Evolutionary conservation across 2,888 invertebrate genomes (phyloP), one percentile per base, ranked within the genome.

Genomic region (Cerceris rybyensis): DNA sequence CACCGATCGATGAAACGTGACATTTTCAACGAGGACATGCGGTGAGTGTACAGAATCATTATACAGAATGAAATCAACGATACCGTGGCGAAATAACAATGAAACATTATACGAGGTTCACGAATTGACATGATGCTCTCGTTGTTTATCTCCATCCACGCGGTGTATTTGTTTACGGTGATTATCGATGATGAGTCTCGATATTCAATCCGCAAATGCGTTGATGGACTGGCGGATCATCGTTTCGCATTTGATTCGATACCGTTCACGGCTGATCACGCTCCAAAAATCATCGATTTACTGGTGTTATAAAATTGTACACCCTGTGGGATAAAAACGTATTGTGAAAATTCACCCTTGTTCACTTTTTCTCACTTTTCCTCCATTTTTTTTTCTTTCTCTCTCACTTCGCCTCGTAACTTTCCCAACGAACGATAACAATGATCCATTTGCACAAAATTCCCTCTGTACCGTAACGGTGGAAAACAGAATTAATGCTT

Each of bases 101-200:
- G 63, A 77, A 66, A 77, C 66, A 5, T 76, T 72, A 69, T 55
- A 67, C 58, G 55, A 8, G 17, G n/a, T 8, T 28, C 6, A 7
- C 14, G 57, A 65, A 61, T 73, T 70, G 50, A 6, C 7, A 55
- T 28, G 41, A 58, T 54, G 43, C 14, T 65, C 13, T 17, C 14
- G 50, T 70, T 80, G 78, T 74, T 71, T 66, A 73, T 80, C 54
- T 46, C 41, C 70, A 69, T 14, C 59, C 66, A 52, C 39, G 65
- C 67, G 68, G 54, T 28, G 61, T 68, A 63, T 72, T 76, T 65
- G 68, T 69, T 60, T 52, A 41, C 43, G 17, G 54, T 64, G 42
- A 71, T 73, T 28, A 60, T 17, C 80, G 65, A 68, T 58, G 77
- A 79, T 46, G 78, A 77, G 61, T 59, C 63, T 59, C 14, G 77